Percentiles rank a stretch among this genome's conserved stretches.
These are phyloP conservation scores for Helobdella robusta DNA, from an alignment of 2,888 invertebrate genomes.

Conservation along the genomic window DNA sequence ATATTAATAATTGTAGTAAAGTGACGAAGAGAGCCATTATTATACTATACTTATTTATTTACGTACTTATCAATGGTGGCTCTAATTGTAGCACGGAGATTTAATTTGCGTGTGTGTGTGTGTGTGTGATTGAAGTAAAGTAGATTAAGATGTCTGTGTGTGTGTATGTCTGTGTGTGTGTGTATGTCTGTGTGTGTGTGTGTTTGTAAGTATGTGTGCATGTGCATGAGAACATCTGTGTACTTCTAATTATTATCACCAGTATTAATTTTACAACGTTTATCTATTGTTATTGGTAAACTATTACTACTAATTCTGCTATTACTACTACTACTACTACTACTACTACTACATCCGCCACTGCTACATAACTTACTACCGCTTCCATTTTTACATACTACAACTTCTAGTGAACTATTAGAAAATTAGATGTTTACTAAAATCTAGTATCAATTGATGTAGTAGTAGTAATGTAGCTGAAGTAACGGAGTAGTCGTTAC, in stretches of 20 bases:
- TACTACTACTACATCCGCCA: background rate
- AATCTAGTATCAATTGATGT: conserved; percentile 8
- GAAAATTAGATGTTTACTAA: too few species aligned
- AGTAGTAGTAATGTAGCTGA: conserved; percentile 10
- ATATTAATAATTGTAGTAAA: too few species aligned
- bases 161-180: too few species aligned
- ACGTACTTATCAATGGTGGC: too few species aligned
- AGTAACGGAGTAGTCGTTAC: conserved; percentile 11
- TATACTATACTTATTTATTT: too few species aligned
- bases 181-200: background rate
- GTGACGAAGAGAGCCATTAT: too few species aligned
- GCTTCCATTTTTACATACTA: background rate
- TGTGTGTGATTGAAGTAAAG: too few species aligned
- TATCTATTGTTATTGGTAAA: too few species aligned
- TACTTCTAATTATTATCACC: background rate
- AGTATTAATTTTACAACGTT: background rate
- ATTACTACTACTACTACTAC: conserved; percentile 1
- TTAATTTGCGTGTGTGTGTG: too few species aligned
- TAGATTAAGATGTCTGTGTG: too few species aligned
- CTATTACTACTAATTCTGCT: background rate
- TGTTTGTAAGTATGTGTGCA: background rate
- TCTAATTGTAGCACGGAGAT: too few species aligned
- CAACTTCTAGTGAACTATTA: too few species aligned
- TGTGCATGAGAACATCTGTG: background rate
- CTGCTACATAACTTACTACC: background rate